These are phyloP conservation scores for Linhomoeus sp. DNA, from an alignment of 2,888 invertebrate genomes.

Conservation along the genomic window DNA sequence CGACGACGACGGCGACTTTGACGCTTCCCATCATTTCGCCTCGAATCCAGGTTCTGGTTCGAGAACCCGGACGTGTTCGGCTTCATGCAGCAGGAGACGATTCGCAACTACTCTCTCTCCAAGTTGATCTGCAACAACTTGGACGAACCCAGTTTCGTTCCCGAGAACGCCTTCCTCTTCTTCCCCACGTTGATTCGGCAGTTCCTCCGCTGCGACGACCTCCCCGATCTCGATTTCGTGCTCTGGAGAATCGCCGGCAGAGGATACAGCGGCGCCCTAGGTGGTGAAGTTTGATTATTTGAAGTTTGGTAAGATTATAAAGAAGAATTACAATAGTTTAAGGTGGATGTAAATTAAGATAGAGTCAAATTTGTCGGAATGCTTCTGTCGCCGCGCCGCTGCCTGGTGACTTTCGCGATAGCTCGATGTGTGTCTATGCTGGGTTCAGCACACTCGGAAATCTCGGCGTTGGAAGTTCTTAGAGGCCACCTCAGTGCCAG, in stretches of 20 bases:
- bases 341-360: no score
- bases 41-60: conserved; percentile 50
- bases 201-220: conserved; percentile 1
- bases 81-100: conserved; percentile 43
- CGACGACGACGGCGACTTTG: no score
- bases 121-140: conserved; percentile 72
- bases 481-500: no score
- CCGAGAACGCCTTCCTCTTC: conserved; percentile 49
- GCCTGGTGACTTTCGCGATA: no score
- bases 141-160: conserved; percentile 57
- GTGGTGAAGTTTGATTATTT: no score
- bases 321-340: no score
- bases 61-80: conserved; percentile 63
- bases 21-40: conserved; percentile 15
- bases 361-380: no score
- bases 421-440: no score
- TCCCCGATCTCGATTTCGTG: conserved; percentile 6
- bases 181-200: not conserved
- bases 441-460: no score
- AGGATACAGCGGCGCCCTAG: not conserved
- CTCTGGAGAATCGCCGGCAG: conserved; percentile 4
- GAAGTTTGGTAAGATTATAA: no score
- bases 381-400: no score
- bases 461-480: no score
- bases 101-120: conserved; percentile 59